Evolutionary conservation across 2,888 invertebrate genomes (phyloP).

Genomic region (Hyposoter didymator): DNA sequence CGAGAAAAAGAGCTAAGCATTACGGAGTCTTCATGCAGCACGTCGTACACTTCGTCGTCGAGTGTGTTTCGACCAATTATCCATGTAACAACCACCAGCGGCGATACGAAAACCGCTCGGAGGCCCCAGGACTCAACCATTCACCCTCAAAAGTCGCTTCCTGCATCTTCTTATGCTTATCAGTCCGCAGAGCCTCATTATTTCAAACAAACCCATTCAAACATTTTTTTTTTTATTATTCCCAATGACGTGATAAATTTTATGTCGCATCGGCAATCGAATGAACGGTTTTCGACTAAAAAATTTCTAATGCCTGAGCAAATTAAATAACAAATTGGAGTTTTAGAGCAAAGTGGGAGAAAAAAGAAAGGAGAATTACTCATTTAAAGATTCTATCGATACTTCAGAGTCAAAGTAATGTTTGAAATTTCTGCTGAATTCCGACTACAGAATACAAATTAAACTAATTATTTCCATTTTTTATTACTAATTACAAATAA

Average conservation of each 20-base stretch:
- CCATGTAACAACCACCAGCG: constrained; percentile 58
- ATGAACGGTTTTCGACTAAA: not conserved
- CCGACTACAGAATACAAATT: no score
- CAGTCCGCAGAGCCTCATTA: not conserved
- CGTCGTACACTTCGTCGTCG: constrained; percentile 43
- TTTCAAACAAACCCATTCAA: not conserved
- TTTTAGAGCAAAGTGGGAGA: not conserved
- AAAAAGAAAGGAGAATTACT: no score
- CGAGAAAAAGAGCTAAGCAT: not conserved
- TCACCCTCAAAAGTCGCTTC: constrained; percentile 15
- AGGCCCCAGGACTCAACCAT: constrained; percentile 27
- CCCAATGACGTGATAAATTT: not conserved
- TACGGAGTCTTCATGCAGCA: constrained; percentile 19
- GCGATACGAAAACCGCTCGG: constrained; percentile 43
- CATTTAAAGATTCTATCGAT: no score
- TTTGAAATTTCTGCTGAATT: no score
- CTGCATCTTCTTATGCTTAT: not conserved
- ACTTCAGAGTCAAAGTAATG: no score
- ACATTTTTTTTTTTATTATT: constrained; percentile 9
- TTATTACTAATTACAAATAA: no score
- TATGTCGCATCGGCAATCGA: not conserved
- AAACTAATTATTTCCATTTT: no score
- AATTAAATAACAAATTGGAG: not conserved
- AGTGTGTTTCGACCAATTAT: constrained; percentile 50
- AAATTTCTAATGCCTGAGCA: not conserved